A percentile compares a stretch with the other conserved stretches of the same genome.
phyloP scores from a whole-genome alignment of 2,888 invertebrate genomes.

The Apocheima hispidaria region DNA sequence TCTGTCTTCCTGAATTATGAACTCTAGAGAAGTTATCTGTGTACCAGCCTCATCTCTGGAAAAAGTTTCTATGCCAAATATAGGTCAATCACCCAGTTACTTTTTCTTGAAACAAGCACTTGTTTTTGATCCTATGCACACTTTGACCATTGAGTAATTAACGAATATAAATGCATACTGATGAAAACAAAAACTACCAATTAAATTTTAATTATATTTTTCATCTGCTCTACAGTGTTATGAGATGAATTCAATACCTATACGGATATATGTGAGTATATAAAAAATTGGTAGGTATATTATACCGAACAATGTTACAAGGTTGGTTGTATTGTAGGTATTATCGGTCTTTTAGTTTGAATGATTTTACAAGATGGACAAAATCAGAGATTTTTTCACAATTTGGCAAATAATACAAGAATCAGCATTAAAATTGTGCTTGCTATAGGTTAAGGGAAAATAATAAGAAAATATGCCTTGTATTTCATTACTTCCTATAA shows the following conservation, averaged over 20 bases:
- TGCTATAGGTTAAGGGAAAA: conserved; percentile 34
- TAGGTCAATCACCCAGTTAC: not conserved
- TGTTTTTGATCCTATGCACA: not conserved
- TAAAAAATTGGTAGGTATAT: too few species aligned
- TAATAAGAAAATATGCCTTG: conserved; percentile 53
- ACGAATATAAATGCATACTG: not conserved
- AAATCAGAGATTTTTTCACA: conserved; percentile 4
- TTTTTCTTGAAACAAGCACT: not conserved
- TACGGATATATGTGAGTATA: not conserved
- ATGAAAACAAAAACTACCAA: not conserved
- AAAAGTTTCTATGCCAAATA: not conserved
- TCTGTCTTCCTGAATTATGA: too few species aligned
- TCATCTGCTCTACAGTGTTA: not conserved
- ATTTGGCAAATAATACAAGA: not conserved
- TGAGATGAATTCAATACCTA: not conserved
- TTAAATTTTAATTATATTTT: not conserved
- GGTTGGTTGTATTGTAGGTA: conserved; percentile 14
- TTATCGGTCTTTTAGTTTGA: not conserved
- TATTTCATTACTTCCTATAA: conserved; percentile 44
- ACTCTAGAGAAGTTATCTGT: not conserved
- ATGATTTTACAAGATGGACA: not conserved
- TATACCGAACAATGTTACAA: not conserved
- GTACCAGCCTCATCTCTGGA: too few species aligned
- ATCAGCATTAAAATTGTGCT: conserved; percentile 24
- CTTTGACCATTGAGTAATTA: not conserved